Base-by-base conservation (phyloP, 1,140 invertebrate species). In the Kradibia gibbosae region DNA sequence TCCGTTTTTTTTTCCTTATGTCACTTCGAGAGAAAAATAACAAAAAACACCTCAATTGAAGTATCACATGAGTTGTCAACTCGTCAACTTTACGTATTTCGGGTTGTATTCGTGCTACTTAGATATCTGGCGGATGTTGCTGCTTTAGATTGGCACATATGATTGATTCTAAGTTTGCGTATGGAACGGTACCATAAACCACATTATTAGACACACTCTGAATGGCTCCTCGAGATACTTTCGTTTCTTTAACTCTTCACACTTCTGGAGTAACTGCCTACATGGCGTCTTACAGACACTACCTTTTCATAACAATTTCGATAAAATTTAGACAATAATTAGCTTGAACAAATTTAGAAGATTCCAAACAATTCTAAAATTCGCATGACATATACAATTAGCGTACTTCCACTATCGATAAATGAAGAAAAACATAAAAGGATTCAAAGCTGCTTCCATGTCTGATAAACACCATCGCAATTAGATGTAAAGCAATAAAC, bases 31-130 rank as follows among this genome's bases (percentile, higher is more conserved):
- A 45, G 36, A 42, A 36, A 65, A 79, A n/a, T n/a, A 81, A 74
- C 57, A 75, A 39, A 82, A 82, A 70, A 78, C 42, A 73, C 78
- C 17, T 78, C 53, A 77, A 77, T 76, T 50, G 74, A 45, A 77
- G 34, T 82, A 82, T 82, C 80, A 82, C 80, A 82, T 78, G 65
- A 78, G n/a, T 65, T 60, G 73, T 71, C 62, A 67, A 81, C 36
- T 76, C 55, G 20, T 60, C 80, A 65, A 81, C 73, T 70, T 76
- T 81, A 81, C 72, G 79, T 81, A 75, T 70, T 53, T 81, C 25
- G 50, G 50, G 62, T 70, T 81, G 76, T 42, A 28, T 71, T 81
- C 80, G 73, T 76, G 71, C 57, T 81, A 67, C 73, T 81, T 81
- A 67, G 50, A 76, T 55, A 80, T 75, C n/a, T 72, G 70, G 73